phyloP scores from a whole-genome alignment of 2,888 invertebrate species.

The Phengaris alcon region DNA sequence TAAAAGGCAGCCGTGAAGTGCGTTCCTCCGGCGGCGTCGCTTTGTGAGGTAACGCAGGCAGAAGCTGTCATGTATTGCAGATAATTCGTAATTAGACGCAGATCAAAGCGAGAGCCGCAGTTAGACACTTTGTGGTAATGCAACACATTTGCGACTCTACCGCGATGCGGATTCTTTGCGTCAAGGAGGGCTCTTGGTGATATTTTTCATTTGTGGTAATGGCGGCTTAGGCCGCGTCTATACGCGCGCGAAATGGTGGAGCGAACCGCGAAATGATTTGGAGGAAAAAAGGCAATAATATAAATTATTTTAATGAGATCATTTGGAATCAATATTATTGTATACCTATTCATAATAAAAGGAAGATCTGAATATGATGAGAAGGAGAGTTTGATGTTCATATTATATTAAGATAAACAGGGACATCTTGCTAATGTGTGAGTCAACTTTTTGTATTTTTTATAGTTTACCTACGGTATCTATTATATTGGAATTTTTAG shows the following conservation, averaged over 20 bases:
- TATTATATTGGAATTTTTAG: too few relatives aligned
- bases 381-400: too few relatives aligned
- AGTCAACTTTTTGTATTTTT: too few relatives aligned
- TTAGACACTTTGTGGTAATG: conserved; percentile 20
- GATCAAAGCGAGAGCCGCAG: conserved; percentile 24
- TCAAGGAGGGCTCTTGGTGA: conserved; percentile 37
- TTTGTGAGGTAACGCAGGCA: background rate
- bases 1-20: conserved; percentile 1
- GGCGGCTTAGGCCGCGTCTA: background rate
- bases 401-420: too few relatives aligned
- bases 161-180: conserved; percentile 10
- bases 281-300: background rate
- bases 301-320: background rate
- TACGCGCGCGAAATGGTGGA: background rate
- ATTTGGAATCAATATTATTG: background rate
- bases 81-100: conserved; percentile 29
- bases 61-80: conserved; percentile 25
- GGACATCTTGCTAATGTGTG: too few relatives aligned
- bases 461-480: too few relatives aligned
- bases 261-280: background rate
- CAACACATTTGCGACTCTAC: conserved; percentile 19
- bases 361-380: too few relatives aligned
- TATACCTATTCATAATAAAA: background rate
- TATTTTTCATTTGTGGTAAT: conserved; percentile 33
- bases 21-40: conserved; percentile 1